A percentile compares a stretch with the other conserved stretches of the same genome.
phyloP scores from a whole-genome alignment of 2,113 vertebrate genomes.

The Rhinoderma darwinii region DNA sequence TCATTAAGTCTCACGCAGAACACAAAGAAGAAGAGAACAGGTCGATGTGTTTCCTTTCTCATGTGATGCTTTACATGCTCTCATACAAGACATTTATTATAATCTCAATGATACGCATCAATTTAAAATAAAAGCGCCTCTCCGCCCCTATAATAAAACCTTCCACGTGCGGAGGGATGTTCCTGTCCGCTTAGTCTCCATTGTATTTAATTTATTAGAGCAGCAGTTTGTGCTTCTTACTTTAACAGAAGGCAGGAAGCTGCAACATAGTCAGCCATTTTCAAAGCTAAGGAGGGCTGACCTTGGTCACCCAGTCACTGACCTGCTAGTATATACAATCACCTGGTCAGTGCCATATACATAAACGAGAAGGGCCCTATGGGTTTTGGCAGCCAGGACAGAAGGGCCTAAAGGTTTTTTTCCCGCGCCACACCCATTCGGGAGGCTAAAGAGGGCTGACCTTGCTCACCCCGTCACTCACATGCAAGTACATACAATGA shows the following conservation, averaged over 20 bases:
- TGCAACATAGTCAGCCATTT: not conserved
- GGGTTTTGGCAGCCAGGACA: too few species aligned
- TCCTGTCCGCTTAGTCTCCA: too few species aligned
- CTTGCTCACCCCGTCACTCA: too few species aligned
- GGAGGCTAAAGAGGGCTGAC: too few species aligned
- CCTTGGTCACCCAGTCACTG: too few species aligned
- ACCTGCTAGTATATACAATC: too few species aligned
- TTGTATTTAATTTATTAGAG: not conserved
- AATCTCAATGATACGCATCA: not conserved
- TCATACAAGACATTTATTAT: not conserved
- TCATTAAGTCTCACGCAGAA: conserved; percentile 5
- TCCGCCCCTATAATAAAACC: not conserved
- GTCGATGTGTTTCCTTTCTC: not conserved
- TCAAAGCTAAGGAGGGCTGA: not conserved
- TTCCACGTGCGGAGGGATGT: not conserved
- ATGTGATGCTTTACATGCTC: not conserved
- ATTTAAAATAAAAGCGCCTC: not conserved
- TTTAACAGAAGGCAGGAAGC: not conserved
- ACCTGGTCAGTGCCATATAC: not conserved
- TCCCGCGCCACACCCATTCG: too few species aligned
- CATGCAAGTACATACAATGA: too few species aligned
- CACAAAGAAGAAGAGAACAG: not conserved
- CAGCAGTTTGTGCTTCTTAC: not conserved
- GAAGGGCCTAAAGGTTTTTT: too few species aligned
- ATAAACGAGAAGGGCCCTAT: too few species aligned